A percentile compares a stretch with the other conserved stretches of the same genome.
phyloP scores from a whole-genome alignment of 2,797 vertebrate genomes.

The Catharus ustulatus region DNA sequence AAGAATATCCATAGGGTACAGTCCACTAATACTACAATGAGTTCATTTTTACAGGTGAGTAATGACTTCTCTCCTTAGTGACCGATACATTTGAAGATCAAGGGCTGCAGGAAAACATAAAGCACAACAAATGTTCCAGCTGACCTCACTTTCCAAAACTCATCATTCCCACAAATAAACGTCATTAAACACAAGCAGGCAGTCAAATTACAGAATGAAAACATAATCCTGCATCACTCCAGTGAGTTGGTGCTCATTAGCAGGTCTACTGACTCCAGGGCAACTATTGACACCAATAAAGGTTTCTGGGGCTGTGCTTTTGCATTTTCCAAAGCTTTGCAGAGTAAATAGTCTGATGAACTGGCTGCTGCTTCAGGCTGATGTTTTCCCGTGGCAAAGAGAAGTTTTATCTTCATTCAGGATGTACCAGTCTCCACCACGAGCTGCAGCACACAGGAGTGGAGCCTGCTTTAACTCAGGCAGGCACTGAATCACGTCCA shows the following conservation, averaged over 20 bases:
- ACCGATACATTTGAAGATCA: constrained; percentile 1
- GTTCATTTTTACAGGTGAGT: not conserved
- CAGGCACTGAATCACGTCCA: not conserved
- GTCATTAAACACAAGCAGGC: not conserved
- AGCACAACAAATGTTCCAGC: constrained; percentile 16
- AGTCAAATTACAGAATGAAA: constrained; percentile 3
- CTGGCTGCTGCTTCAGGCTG: not conserved
- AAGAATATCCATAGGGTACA: not conserved
- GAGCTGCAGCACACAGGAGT: not conserved
- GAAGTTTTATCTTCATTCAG: not conserved
- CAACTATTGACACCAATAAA: not conserved
- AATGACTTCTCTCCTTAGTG: constrained; percentile 27
- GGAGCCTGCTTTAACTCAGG: not conserved
- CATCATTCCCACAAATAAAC: constrained; percentile 19
- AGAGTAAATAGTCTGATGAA: not conserved
- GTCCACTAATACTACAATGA: not conserved
- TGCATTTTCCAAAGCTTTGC: not conserved
- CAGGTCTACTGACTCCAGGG: not conserved
- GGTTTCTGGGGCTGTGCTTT: not conserved
- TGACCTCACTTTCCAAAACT: constrained; percentile 37
- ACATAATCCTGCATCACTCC: not conserved
- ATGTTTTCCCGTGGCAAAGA: not conserved
- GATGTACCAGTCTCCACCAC: not conserved
- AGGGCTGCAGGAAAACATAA: constrained; percentile 13
- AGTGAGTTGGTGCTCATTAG: not conserved